Percentiles rank a stretch among this genome's conserved stretches.
These are phyloP conservation scores for Brachymystax lenok DNA, from an alignment of 2,797 vertebrate species.

Conservation along the genomic window DNA sequence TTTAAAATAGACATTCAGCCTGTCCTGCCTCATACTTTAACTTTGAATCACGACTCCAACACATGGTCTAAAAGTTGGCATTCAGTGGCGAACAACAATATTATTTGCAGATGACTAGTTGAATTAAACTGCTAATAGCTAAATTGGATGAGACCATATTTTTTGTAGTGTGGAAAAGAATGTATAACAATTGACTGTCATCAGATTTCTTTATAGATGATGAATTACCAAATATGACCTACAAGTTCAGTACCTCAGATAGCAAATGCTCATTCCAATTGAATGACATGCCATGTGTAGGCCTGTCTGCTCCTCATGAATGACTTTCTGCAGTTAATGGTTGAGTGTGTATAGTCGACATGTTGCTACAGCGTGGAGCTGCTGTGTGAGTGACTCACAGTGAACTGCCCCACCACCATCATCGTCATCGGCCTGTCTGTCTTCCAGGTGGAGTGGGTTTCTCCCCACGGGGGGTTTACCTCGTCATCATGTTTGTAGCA, in stretches of 20 bases:
- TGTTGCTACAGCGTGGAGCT: neutral
- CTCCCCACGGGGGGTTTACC: neutral
- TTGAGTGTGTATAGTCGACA: neutral
- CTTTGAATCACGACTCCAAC: neutral
- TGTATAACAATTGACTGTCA: neutral
- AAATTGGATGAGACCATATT: neutral
- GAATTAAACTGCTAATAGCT: neutral
- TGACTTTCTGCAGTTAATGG: neutral
- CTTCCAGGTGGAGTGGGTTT: neutral
- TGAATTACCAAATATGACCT: neutral
- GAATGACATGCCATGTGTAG: neutral
- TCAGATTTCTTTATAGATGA: too few species aligned
- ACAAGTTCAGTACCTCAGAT: neutral
- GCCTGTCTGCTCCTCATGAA: neutral
- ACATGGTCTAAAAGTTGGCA: neutral
- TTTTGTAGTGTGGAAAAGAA: neutral
- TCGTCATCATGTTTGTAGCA: neutral
- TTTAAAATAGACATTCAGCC: constrained; percentile 8
- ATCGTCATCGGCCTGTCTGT: neutral
- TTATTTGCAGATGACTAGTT: neutral
- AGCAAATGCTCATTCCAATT: neutral
- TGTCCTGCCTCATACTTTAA: constrained; percentile 1
- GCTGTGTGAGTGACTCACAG: neutral
- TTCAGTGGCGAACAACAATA: neutral
- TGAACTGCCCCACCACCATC: neutral